phyloP scores from a whole-genome alignment of 2,888 invertebrate species.

The Caenorhabditis sp. region DNA sequence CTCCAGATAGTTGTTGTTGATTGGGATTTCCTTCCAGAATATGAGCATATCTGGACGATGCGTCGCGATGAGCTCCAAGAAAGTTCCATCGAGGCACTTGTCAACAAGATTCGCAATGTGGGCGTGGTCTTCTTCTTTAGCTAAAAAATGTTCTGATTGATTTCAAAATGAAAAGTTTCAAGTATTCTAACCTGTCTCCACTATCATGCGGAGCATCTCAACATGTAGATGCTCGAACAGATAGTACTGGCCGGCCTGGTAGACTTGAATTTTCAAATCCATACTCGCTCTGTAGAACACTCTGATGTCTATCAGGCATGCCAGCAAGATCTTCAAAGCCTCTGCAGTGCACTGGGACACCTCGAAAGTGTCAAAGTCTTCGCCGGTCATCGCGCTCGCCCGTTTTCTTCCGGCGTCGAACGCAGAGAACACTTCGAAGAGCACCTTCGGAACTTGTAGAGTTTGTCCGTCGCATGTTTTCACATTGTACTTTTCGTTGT shows the following conservation, averaged over 20 bases:
- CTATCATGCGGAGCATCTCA: conserved; percentile 20
- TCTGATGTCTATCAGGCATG: conserved; percentile 5
- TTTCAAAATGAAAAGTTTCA: too few relatives aligned
- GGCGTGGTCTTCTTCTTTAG: not conserved
- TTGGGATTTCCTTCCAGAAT: conserved; percentile 13
- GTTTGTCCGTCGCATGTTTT: not conserved
- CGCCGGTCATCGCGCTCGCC: not conserved
- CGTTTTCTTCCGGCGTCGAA: conserved; percentile 21
- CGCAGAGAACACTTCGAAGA: conserved; percentile 16
- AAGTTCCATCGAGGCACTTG: not conserved
- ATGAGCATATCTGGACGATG: conserved; percentile 13
- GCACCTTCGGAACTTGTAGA: conserved; percentile 5
- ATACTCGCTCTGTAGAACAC: conserved; percentile 1
- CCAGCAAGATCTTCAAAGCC: not conserved
- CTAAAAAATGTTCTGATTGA: not conserved
- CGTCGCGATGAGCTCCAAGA: not conserved
- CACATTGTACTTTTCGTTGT: conserved; percentile 7
- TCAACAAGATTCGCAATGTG: not conserved
- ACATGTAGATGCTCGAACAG: not conserved
- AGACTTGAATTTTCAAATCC: conserved; percentile 31
- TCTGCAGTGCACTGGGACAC: not conserved
- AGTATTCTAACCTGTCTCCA: not conserved
- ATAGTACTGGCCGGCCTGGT: not conserved
- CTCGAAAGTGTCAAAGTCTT: not conserved
- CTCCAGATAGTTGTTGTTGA: not conserved